A percentile compares a stretch with the other conserved stretches of the same genome.
Evolutionary conservation across 2,888 invertebrate species (phyloP).

Genomic region (Drosophila subsilvestris): DNA sequence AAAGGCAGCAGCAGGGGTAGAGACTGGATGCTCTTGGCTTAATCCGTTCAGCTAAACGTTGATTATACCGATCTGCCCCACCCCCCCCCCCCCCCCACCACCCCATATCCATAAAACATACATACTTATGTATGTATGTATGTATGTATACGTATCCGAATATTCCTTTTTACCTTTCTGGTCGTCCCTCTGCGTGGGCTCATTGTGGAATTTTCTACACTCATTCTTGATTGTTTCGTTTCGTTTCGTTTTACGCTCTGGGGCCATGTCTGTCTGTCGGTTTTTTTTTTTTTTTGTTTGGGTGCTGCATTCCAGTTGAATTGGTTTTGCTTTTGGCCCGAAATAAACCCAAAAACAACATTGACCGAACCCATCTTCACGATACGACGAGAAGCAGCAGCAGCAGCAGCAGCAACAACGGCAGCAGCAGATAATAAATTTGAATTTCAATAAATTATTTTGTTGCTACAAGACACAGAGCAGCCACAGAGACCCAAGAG

Average conservation of each 20-base stretch:
- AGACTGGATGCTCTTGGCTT: constrained; percentile 23
- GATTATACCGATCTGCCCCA: constrained; percentile 52
- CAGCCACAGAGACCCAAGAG: constrained; percentile 3
- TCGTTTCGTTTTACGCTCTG: constrained; percentile 80
- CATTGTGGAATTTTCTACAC: constrained; percentile 81
- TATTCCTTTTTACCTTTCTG: background rate
- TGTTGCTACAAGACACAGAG: constrained; percentile 69
- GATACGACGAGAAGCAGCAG: constrained; percentile 15
- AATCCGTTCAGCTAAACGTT: constrained; percentile 72
- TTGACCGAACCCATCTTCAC: constrained; percentile 56
- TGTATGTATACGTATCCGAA: no score
- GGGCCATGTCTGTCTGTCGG: constrained; percentile 76
- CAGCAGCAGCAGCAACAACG: constrained; percentile 6
- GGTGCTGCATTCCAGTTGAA: constrained; percentile 74
- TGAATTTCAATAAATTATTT: constrained; percentile 82
- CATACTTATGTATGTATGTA: no score
- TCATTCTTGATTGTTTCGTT: constrained; percentile 81
- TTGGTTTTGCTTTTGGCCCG: constrained; percentile 63
- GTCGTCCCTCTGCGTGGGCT: constrained; percentile 72
- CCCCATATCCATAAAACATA: no score
- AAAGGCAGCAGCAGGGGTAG: constrained; percentile 12
- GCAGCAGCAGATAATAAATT: constrained; percentile 72
- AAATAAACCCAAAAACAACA: constrained; percentile 34
- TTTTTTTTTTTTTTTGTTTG: background rate
- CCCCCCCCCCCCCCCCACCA: no score